These are phyloP conservation scores for Chiroxiphia lanceolata DNA, from an alignment of 2,797 vertebrate species.

Conservation along the genomic window DNA sequence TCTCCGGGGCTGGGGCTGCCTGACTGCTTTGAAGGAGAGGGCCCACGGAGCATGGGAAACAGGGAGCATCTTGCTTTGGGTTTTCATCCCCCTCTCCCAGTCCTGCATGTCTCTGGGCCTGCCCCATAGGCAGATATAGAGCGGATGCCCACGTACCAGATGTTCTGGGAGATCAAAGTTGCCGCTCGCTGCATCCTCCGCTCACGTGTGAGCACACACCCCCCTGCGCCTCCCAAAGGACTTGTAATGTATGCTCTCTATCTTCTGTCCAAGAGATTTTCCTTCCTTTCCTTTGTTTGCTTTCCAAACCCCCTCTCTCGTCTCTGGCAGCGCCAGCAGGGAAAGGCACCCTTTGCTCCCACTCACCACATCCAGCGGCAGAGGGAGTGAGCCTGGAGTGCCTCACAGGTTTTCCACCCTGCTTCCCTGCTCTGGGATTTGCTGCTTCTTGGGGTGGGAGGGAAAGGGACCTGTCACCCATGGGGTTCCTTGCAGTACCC, in stretches of 20 bases:
- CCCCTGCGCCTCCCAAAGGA: neutral
- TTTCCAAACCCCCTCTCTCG: neutral
- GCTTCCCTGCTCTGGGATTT: neutral
- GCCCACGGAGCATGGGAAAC: neutral
- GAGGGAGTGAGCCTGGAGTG: fast-evolving
- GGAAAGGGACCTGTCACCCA: fast-evolving
- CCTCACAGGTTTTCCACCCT: fast-evolving
- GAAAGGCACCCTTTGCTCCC: neutral
- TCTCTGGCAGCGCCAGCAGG: neutral
- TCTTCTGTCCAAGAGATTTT: slow-evolving; percentile 22
- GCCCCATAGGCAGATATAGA: neutral
- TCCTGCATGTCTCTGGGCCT: neutral
- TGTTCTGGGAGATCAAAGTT: slow-evolving; percentile 52
- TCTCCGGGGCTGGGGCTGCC: neutral
- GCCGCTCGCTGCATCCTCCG: neutral
- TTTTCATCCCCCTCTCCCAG: neutral
- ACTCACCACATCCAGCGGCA: fast-evolving
- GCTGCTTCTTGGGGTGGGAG: neutral
- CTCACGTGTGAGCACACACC: neutral
- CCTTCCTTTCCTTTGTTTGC: slow-evolving; percentile 41
- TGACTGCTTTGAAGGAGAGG: neutral
- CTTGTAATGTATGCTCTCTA: neutral
- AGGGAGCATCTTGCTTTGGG: neutral
- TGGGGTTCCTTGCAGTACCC: neutral
- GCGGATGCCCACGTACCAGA: neutral